These are phyloP conservation scores for Aspidiotus destructor DNA, from an alignment of 2,888 invertebrate species.

Conservation along the genomic window DNA sequence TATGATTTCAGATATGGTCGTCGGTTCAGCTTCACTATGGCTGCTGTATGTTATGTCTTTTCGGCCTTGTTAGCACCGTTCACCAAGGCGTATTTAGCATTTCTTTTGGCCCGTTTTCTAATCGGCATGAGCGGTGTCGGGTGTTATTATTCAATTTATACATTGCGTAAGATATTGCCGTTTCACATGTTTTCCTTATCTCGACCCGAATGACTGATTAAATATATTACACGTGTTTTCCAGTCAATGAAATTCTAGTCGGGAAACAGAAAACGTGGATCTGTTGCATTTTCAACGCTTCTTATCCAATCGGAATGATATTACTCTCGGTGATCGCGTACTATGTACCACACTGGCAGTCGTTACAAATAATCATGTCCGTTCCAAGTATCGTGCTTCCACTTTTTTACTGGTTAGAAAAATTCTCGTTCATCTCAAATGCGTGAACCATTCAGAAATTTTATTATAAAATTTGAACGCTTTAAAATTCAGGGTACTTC, in stretches of 20 bases:
- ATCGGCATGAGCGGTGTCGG: constrained; percentile 48
- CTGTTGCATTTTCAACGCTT: constrained; percentile 46
- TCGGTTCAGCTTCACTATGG: constrained; percentile 44
- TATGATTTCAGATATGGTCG: constrained; percentile 42
- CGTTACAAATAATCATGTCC: constrained; percentile 48
- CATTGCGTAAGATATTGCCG: constrained; percentile 45
- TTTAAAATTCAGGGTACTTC: constrained; percentile 40
- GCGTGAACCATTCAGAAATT: too few species aligned
- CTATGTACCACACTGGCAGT: constrained; percentile 47
- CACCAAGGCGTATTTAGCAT: constrained; percentile 46
- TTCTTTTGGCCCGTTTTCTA: constrained; percentile 45
- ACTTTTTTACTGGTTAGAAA: constrained; percentile 44
- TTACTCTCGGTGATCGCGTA: constrained; percentile 46
- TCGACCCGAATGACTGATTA: background rate
- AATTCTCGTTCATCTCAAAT: too few species aligned
- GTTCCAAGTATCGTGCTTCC: constrained; percentile 47
- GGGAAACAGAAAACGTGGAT: constrained; percentile 45
- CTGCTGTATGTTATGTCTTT: constrained; percentile 44
- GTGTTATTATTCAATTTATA: constrained; percentile 48
- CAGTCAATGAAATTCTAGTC: constrained; percentile 46
- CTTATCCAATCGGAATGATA: constrained; percentile 48
- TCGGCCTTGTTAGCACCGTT: constrained; percentile 46
- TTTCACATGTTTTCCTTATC: background rate
- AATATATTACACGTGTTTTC: background rate
- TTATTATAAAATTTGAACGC: background rate